These are phyloP conservation scores for Heliconius hewitsoni DNA, from an alignment of 1,140 invertebrate genomes.

Conservation along the genomic window DNA sequence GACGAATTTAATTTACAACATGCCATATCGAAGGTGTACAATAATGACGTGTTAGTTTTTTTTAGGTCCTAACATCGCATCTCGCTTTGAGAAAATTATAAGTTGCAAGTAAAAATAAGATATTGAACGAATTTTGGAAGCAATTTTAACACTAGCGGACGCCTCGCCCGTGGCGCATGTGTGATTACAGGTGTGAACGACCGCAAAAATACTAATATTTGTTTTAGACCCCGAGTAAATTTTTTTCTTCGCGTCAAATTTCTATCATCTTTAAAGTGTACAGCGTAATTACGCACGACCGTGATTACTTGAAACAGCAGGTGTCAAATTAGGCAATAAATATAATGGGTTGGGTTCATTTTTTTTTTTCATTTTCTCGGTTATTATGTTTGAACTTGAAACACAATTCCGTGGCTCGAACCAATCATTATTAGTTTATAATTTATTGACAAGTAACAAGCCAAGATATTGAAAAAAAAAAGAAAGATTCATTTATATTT, in stretches of 20 bases:
- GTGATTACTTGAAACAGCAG: conserved; percentile 48
- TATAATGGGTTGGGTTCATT: neutral
- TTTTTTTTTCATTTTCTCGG: neutral
- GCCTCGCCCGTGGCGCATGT: conserved; percentile 35
- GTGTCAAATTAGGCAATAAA: conserved; percentile 42
- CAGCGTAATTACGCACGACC: conserved; percentile 51
- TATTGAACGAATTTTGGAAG: conserved; percentile 49
- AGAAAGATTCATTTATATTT: no score
- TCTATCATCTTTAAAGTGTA: conserved; percentile 57
- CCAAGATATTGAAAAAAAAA: neutral
- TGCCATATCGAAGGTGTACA: conserved; percentile 20
- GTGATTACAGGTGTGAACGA: conserved; percentile 56
- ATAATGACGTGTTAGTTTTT: conserved; percentile 50
- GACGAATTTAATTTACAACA: conserved; percentile 24
- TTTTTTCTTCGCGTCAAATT: conserved; percentile 47
- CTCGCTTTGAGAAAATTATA: conserved; percentile 62
- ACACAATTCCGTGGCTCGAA: neutral
- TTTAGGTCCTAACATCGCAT: conserved; percentile 44
- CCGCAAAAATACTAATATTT: conserved; percentile 69
- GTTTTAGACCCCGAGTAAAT: conserved; percentile 61
- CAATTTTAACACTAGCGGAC: conserved; percentile 62
- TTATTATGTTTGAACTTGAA: neutral
- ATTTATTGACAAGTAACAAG: neutral
- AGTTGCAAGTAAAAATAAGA: conserved; percentile 48
- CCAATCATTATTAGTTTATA: neutral